These are phyloP conservation scores for Psettodes erumei DNA, from an alignment of 2,113 vertebrate species.

Conservation along the genomic window DNA sequence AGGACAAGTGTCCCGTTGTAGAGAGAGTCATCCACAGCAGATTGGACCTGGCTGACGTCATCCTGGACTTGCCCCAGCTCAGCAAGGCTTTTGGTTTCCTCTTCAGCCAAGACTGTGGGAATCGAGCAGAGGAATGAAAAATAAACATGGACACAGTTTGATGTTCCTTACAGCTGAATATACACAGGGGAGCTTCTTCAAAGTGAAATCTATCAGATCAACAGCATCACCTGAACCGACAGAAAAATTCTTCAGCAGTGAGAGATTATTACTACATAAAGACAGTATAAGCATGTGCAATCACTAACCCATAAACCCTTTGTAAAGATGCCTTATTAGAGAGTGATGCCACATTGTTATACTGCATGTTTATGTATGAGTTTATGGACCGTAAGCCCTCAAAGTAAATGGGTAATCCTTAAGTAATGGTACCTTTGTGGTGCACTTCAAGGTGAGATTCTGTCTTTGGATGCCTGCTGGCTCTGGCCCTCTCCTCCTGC, in stretches of 20 bases:
- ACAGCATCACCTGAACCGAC: not conserved
- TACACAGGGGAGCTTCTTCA: constrained; percentile 42
- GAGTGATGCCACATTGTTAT: not conserved
- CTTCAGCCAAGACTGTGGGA: constrained; percentile 51
- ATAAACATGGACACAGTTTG: constrained; percentile 47
- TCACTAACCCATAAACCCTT: not conserved
- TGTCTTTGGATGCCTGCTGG: too few species aligned
- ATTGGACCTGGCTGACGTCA: not conserved
- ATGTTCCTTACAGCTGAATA: constrained; percentile 62
- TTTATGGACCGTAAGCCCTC: not conserved
- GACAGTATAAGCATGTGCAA: not conserved
- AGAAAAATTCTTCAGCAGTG: not conserved
- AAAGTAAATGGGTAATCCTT: not conserved
- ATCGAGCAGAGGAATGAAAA: constrained; percentile 61
- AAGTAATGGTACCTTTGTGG: constrained; percentile 55
- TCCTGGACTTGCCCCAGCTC: constrained; percentile 8
- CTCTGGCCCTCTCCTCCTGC: not conserved
- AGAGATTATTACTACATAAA: not conserved
- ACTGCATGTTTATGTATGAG: not conserved
- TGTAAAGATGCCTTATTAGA: not conserved
- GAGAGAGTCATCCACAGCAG: constrained; percentile 11
- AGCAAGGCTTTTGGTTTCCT: constrained; percentile 2
- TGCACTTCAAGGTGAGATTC: constrained; percentile 33
- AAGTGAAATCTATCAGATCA: constrained; percentile 12
- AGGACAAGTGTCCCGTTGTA: constrained; percentile 63